phyloP scores from a whole-genome alignment of 2,888 invertebrate species.

The Villa cingulata region DNA sequence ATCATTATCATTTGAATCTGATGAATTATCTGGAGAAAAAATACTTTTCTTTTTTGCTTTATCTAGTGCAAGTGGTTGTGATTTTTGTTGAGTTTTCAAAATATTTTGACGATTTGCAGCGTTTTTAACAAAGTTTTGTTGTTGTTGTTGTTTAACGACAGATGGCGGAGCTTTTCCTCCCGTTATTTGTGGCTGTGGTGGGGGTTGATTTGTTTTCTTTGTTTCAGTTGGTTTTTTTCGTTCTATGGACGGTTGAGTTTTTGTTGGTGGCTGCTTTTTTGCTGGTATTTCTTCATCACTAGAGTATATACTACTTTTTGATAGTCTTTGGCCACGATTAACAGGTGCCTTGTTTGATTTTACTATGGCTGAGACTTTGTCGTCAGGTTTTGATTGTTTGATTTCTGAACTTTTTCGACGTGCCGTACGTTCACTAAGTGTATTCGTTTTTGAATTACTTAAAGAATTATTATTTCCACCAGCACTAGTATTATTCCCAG shows the following conservation, averaged over 20 bases:
- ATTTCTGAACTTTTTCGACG: conserved; percentile 20
- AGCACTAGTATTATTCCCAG: conserved; percentile 26
- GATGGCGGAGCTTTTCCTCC: conserved; percentile 36
- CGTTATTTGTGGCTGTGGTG: conserved; percentile 20
- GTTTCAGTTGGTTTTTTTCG: conserved; percentile 32
- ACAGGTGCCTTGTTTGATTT: conserved; percentile 22
- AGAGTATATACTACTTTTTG: conserved; percentile 41
- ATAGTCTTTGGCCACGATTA: conserved; percentile 33
- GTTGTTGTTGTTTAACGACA: conserved; percentile 21
- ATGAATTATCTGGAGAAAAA: conserved; percentile 67
- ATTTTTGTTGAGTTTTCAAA: conserved; percentile 1
- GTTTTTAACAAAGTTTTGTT: conserved; percentile 22
- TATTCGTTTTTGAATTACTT: conserved; percentile 10
- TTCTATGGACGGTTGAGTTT: conserved; percentile 16
- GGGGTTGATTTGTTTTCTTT: conserved; percentile 28
- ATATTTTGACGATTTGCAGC: conserved; percentile 4
- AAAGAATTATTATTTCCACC: conserved; percentile 17
- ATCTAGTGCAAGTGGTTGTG: not conserved
- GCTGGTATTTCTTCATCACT: conserved; percentile 42
- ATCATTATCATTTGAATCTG: conserved; percentile 44
- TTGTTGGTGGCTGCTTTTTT: conserved; percentile 21
- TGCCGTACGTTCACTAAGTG: conserved; percentile 5
- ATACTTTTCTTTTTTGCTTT: conserved; percentile 63
- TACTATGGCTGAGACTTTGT: conserved; percentile 18
- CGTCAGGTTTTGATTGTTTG: conserved; percentile 22